Conservation (phyloP, 2,113 vertebrate genomes). For the Pholis gunnellus region DNA sequence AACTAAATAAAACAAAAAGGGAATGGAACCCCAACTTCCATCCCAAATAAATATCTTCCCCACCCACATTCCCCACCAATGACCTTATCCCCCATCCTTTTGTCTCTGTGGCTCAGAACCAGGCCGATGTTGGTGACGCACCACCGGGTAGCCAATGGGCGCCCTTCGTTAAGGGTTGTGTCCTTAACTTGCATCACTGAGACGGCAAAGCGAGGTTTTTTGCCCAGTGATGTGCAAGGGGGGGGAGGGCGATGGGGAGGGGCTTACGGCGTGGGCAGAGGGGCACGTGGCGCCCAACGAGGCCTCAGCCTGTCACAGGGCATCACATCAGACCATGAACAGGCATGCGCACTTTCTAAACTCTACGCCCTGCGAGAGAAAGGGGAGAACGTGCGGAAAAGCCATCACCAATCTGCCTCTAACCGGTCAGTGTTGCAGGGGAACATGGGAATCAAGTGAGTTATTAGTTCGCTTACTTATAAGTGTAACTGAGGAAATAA, state of each 20-base stretch:
- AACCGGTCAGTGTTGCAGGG: neutral
- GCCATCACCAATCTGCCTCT: neutral
- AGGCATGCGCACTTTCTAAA: constrained; percentile 47
- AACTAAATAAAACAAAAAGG: constrained; percentile 6
- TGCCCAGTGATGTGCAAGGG: constrained; percentile 65
- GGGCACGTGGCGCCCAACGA: constrained; percentile 71
- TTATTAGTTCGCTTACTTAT: neutral
- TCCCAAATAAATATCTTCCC: constrained; percentile 18
- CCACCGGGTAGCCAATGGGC: constrained; percentile 68
- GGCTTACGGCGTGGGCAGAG: constrained; percentile 39
- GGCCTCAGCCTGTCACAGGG: constrained; percentile 67
- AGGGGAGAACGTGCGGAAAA: constrained; percentile 21
- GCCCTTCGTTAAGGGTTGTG: constrained; percentile 25
- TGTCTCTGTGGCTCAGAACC: constrained; percentile 60
- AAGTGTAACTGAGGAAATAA: neutral
- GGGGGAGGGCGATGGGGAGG: constrained; percentile 22
- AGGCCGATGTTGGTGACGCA: constrained; percentile 65
- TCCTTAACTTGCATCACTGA: constrained; percentile 47
- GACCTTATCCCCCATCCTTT: constrained; percentile 46
- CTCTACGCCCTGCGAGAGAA: constrained; percentile 8
- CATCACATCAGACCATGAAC: constrained; percentile 74
- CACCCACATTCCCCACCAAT: constrained; percentile 40
- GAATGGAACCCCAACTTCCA: neutral
- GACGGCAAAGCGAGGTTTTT: constrained; percentile 28
- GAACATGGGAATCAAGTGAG: accelerated